Conservation (phyloP, 1,140 invertebrate species). For the Drosophila rhopaloa region DNA sequence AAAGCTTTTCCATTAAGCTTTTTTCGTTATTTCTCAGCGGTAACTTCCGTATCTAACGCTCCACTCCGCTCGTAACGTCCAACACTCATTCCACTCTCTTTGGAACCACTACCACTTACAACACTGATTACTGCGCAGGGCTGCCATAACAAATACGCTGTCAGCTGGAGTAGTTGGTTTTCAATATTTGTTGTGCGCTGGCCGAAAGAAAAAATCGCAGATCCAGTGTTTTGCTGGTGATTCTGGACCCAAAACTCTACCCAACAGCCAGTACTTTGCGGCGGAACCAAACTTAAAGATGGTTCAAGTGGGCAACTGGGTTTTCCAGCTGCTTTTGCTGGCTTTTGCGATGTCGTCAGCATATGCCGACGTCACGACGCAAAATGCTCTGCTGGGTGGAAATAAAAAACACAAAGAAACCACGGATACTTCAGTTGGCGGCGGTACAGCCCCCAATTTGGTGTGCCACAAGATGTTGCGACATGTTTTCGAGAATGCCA, state of each 20-base stretch:
- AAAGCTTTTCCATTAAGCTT: conserved; percentile 31
- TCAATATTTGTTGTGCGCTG: conserved; percentile 36
- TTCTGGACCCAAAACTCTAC: background rate
- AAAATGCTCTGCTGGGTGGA: conserved; percentile 43
- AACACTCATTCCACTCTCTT: conserved; percentile 9
- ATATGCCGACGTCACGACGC: conserved; percentile 68
- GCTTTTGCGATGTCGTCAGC: conserved; percentile 66
- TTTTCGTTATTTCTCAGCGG: conserved; percentile 2
- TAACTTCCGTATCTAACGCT: conserved; percentile 23
- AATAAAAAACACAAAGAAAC: conserved; percentile 30
- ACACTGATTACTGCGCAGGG: conserved; percentile 40
- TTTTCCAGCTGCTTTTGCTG: conserved; percentile 23
- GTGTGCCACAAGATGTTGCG: conserved; percentile 71
- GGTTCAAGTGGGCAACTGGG: conserved; percentile 3
- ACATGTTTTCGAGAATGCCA: conserved; percentile 78
- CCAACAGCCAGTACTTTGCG: background rate
- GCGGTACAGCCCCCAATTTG: conserved; percentile 1
- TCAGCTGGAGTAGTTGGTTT: conserved; percentile 25
- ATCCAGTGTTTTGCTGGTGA: conserved; percentile 12
- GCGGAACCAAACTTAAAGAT: conserved; percentile 1
- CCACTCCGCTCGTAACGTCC: background rate
- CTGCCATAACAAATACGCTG: conserved; percentile 35
- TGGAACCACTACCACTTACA: conserved; percentile 10
- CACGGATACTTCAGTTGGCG: conserved; percentile 12
- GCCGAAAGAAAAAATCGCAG: conserved; percentile 31